Base-by-base conservation (phyloP, 2,888 invertebrate species). In the Nineta flava region DNA sequence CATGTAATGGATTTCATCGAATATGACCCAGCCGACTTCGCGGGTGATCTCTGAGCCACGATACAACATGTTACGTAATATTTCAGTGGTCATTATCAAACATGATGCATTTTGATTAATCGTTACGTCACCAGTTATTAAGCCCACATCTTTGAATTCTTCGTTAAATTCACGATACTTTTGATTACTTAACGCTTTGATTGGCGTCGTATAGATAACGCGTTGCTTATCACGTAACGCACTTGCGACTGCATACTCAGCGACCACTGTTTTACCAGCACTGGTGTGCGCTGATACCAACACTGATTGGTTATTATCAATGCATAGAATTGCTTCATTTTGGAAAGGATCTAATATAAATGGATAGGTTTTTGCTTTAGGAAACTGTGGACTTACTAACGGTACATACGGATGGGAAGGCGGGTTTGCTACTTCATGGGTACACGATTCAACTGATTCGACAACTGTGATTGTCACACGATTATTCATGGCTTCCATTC, bases 1-100 rank as follows among this genome's bases (percentile, higher is more conserved):
- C 99, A 99, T 99, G 65, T 99, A 99, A 70, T 99, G 99, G 59
- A 99, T 99, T 71, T 99, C 99, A 65, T 99, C 99, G 70, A 99
- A 99, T 49, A 99, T 76, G 1, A 99, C 99, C 99, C 99, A 99
- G 47, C 96, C 97, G 1, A 99, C 96, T 76, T 99, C 99, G 52
- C 96, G 77, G 88, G 96, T 96, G 17, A 99, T 83, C 74, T 99
- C 96, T 38, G 95, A 95, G 46, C 99, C 99, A 62, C 97, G 75
- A 63, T 99, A 99, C 51, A 99, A 71, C 99, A 99, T 99, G 61
- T 94, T 95, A 54, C 99, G 76, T 53, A 99, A 71, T 76, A 99
- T 99, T 83, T 99, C 99, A n/a, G 99, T 99, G 0, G 99, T 99
- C 99, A 99, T 99, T 56, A 99, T 95, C 35, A 99, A 77, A 67